Percentiles rank a stretch among this genome's conserved stretches.
phyloP scores from a whole-genome alignment of 2,888 invertebrate genomes.

The Ormyrus pomaceus region DNA sequence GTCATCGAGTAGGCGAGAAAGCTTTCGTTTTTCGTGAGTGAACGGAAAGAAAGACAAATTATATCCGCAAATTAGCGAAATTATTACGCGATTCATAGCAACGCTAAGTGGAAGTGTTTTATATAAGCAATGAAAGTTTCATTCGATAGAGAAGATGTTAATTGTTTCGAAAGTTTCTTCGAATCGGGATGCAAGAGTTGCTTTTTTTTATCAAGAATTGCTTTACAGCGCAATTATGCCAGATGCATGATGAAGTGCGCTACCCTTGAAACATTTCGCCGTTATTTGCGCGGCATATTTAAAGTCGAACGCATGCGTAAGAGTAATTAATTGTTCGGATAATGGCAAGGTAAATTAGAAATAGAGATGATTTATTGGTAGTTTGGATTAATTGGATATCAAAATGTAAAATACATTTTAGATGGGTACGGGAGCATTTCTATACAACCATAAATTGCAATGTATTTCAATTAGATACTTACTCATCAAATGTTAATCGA shows the following conservation, averaged over 20 bases:
- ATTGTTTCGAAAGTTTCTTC: constrained; percentile 34
- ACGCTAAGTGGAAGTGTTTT: background rate
- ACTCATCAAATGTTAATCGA: constrained; percentile 10
- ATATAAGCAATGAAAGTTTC: constrained; percentile 16
- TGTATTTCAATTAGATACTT: constrained; percentile 18
- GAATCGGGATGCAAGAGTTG: background rate
- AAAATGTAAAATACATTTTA: no score
- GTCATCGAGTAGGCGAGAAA: background rate
- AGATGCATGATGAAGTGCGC: background rate
- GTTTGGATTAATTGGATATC: no score
- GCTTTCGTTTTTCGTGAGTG: background rate
- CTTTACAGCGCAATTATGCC: background rate
- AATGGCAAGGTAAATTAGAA: constrained; percentile 15
- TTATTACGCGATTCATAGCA: constrained; percentile 34
- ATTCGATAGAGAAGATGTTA: constrained; percentile 13
- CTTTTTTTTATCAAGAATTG: background rate
- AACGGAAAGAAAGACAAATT: constrained; percentile 34
- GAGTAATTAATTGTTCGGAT: constrained; percentile 21
- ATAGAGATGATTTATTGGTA: constrained; percentile 2
- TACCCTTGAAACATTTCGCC: constrained; percentile 9
- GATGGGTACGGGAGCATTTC: background rate
- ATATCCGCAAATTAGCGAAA: constrained; percentile 58
- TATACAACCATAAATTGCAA: background rate
- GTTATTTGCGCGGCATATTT: background rate
- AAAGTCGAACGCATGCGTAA: background rate